A percentile compares a stretch with the other conserved stretches of the same genome.
Evolutionary conservation across 2,888 invertebrate genomes (phyloP).

Genomic region (Andrena dorsata): DNA sequence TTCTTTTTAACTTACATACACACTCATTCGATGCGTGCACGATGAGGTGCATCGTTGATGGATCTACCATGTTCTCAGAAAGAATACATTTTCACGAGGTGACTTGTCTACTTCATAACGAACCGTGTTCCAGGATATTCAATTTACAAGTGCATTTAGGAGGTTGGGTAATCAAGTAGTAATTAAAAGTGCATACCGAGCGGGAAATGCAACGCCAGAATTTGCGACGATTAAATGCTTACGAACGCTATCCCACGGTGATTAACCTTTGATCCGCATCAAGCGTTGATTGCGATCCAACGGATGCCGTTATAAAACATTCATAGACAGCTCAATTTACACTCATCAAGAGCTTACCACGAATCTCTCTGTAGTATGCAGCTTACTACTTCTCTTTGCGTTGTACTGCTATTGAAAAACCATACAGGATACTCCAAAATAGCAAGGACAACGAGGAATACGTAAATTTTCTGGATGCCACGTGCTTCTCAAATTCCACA

Average conservation of each 20-base stretch:
- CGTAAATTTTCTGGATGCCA: too few species aligned
- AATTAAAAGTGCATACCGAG: conserved; percentile 43
- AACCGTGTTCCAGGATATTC: neutral
- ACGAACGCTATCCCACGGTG: conserved; percentile 46
- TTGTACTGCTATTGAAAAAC: neutral
- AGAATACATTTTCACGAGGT: neutral
- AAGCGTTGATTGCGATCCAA: conserved; percentile 38
- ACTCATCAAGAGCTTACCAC: conserved; percentile 5
- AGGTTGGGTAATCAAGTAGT: conserved; percentile 39
- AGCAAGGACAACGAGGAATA: too few species aligned
- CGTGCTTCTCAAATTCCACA: too few species aligned
- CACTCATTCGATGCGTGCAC: too few species aligned
- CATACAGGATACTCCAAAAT: neutral
- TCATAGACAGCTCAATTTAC: conserved; percentile 45
- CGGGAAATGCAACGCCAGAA: conserved; percentile 34
- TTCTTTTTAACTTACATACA: too few species aligned
- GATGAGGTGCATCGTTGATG: too few species aligned
- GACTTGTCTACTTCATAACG: neutral
- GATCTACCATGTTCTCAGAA: too few species aligned
- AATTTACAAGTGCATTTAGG: conserved; percentile 36
- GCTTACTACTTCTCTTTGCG: neutral
- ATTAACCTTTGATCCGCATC: conserved; percentile 51
- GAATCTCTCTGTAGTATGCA: neutral
- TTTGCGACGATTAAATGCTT: conserved; percentile 52
- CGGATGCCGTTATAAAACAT: conserved; percentile 23